Evolutionary conservation across 2,113 vertebrate species (phyloP), one percentile per base, ranked within the genome.

Genomic region (Hypocryptadius cinnamomeus): DNA sequence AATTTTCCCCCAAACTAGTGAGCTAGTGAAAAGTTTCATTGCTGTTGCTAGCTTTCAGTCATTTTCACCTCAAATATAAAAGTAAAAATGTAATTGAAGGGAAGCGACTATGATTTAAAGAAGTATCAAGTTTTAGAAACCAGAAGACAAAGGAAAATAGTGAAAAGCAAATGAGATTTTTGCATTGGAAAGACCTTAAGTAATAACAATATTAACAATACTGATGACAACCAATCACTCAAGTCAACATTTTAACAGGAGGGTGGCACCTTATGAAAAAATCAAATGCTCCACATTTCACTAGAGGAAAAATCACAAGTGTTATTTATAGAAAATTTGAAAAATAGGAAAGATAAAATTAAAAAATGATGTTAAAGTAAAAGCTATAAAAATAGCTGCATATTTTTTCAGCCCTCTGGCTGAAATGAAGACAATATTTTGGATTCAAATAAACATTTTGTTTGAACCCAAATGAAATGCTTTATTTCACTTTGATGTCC

Each of bases 401-500:
- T 74, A 44, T 57, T 40, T 56, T 82, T 65, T 60, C 47, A n/a
- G n/a, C 50, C 83, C 47, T 85, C 39, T 83, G 30, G 13, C 16
- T 91, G 82, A 85, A 92, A 85, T 9, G 18, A 66, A 70, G 42
- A 50, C 18, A 87, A 14, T 57, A 66, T 82, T 92, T 90, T 92
- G 47, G 42, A 63, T 88, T 24, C 35, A 83, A 93, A 85, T 76
- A 90, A 85, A 42, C 16, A 42, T 77, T 90, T 90, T 94, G 14
- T 93, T 91, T 90, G 71, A 90, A 88, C 13, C 31, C 54, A 74
- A 96, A 90, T 70, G 42, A 90, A 94, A 93, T 74, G 5, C 56
- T 96, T 90, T 90, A 35, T 69, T 92, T 95, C 30, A 47, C 42
- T 91, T 77, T 90, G 54, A 85, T 92, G 85, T 90, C 59, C 47